Base-by-base conservation (phyloP, 1,140 invertebrate species). In the Eriocheir sinensis region DNA sequence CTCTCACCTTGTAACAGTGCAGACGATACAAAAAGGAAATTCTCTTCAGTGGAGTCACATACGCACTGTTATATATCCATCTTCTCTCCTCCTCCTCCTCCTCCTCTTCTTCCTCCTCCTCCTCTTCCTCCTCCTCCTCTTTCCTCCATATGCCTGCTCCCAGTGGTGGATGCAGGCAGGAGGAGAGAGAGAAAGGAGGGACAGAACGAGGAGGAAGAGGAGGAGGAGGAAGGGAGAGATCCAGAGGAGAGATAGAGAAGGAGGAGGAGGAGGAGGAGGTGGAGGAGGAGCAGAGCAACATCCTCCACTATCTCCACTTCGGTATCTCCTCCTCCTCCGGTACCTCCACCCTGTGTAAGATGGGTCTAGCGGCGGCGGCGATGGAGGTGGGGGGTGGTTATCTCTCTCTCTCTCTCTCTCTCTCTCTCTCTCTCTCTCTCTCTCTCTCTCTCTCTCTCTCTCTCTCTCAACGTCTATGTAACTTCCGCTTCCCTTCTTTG, bases 41-140 rank as follows among this genome's bases (percentile, higher is more conserved):
- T 91, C 91, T 89, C 60, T 90, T 95, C 21, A 95, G n/a, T 3
- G 94, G 91, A 9, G 94, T 60, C 12, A 95, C 94, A 81, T 95
- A 95, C 0, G 91, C 94, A 17, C 36, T 9, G 41, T 95, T 95
- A 32, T 93, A 93, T n/a, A 40, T 60, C 94, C 94, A 95, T 0
- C 21, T 9, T 2, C 32, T 41, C 32, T 79, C 85, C 53, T 86
- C 91, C n/a, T 36, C 85, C 60, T 27, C 32, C 12, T 0, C 34
- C 72, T 40, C 38, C n/a, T 32, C 80, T 17, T 27, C 60, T 12
- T 38, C 34, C 38, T 21, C 38, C 21, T 41, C 32, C 79, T 32
- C 27, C 30, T 53, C 38, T 44, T 30, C 40, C 41, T 40, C n/a
- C 60, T 12, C 79, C 8, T 1, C 36, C 80, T 17, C n/a, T 2